Base-by-base conservation (phyloP, 2,113 vertebrate genomes). In the Pollachius pollachius region DNA sequence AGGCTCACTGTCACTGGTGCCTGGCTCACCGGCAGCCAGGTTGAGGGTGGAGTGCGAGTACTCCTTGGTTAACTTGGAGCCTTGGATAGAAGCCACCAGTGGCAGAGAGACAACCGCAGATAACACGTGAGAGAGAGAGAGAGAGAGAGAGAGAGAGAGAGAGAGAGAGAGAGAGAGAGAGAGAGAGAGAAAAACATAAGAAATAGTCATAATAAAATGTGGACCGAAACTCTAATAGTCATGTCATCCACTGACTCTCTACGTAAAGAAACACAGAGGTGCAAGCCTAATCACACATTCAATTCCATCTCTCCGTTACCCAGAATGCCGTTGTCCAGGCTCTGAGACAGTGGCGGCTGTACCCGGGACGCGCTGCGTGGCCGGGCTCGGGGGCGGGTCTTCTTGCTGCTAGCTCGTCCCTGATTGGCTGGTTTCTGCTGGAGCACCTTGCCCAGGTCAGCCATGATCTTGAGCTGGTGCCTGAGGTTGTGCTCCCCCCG, bases 351-450 rank as follows among this genome's bases (percentile, higher is more conserved):
- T 70, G 85, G 83, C 0, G 90, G 93, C 70, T 94, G 93, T 19
- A 94, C 94, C 15, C 92, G 92, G 75, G 93, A 95, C 76, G 93
- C 90, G 2, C 94, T 94, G 70, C 94, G 94, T 15, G 93, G 93
- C 68, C 92, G 62, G 25, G 87, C 70, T 11, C 79, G 86, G 6
- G 34, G 9, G 73, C 18, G 16, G 72, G 17, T 34, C 67, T 92
- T 88, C 88, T 90, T 74, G 3, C 82, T 23, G 21, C 84, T 75
- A 8, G 90, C 58, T 60, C 70, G 71, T 21, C 74, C 84, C 48
- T 76, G 81, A 66, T 48, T 48, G 65, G 76, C 66, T 58, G 56
- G 76, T 37, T 72, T 91, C 78, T 89, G 91, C 68, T 84, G 84
- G 62, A 94, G 83, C 74, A 92, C 92, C 81, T 92, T 94, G 52